Conservation (phyloP, 2,888 invertebrate species). For the Torymus aiolomorphi region DNA sequence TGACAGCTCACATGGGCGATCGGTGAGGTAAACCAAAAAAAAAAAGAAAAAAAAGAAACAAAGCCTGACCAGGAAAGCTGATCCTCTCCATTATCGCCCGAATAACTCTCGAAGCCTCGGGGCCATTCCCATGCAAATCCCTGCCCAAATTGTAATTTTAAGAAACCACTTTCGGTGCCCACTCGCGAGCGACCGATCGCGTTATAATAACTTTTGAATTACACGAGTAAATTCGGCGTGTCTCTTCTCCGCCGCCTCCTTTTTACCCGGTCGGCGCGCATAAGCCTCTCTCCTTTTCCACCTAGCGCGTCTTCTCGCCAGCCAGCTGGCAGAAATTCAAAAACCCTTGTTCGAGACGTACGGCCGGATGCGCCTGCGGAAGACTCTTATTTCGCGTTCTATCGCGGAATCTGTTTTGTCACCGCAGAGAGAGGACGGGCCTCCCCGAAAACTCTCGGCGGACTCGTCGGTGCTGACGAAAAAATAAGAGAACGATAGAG, state of each 20-base stretch:
- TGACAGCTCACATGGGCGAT: no score
- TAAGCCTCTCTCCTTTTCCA: not conserved
- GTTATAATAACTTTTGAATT: conserved; percentile 56
- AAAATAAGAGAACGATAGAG: not conserved
- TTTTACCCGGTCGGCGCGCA: no score
- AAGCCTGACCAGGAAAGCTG: no score
- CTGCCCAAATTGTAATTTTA: conserved; percentile 24
- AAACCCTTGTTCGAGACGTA: conserved; percentile 26
- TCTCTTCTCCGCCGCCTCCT: not conserved
- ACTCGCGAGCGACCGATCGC: conserved; percentile 13
- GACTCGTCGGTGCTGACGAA: not conserved
- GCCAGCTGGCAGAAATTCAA: conserved; percentile 58
- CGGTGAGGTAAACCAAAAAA: no score
- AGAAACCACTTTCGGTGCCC: conserved; percentile 30
- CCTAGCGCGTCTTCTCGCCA: no score
- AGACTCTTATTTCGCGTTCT: conserved; percentile 51
- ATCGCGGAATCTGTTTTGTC: conserved; percentile 52
- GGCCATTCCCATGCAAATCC: not conserved
- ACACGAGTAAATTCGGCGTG: conserved; percentile 47
- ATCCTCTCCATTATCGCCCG: not conserved
- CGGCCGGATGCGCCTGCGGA: conserved; percentile 32
- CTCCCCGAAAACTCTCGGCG: not conserved
- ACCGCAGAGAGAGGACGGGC: conserved; percentile 9
- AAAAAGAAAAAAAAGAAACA: no score
- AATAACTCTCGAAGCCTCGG: not conserved